Conservation (phyloP, 2,113 vertebrate species). For the Bettongia penicillata region DNA sequence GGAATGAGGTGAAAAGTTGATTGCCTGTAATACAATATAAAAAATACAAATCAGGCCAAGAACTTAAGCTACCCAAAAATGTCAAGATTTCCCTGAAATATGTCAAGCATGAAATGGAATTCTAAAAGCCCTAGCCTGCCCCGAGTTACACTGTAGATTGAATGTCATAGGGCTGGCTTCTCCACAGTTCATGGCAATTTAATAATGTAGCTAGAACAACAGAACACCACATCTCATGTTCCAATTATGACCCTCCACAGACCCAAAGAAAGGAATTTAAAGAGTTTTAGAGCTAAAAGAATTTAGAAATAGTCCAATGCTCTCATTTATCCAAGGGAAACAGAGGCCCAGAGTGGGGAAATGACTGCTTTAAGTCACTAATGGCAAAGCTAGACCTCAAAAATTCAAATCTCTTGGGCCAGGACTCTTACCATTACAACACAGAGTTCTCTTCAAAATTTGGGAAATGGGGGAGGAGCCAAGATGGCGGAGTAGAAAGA, state of each 20-base stretch:
- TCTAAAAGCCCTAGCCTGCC: neutral
- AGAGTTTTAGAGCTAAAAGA: neutral
- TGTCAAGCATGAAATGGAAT: neutral
- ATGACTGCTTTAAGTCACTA: neutral
- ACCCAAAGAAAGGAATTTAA: neutral
- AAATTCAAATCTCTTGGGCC: neutral
- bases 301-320: neutral
- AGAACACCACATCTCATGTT: neutral
- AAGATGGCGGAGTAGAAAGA: no score
- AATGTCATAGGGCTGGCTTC: neutral
- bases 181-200: neutral
- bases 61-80: neutral
- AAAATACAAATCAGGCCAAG: neutral
- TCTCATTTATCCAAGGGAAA: neutral
- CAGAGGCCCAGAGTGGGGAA: neutral
- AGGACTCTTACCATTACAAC: neutral
- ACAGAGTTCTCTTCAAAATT: neutral
- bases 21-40: neutral
- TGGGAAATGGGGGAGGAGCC: no score
- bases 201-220: neutral
- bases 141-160: neutral
- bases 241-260: neutral
- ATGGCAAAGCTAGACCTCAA: neutral
- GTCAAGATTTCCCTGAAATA: neutral
- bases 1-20: neutral